Evolutionary conservation across 2,113 vertebrate genomes (phyloP).

Genomic region (Callithrix jacchus): DNA sequence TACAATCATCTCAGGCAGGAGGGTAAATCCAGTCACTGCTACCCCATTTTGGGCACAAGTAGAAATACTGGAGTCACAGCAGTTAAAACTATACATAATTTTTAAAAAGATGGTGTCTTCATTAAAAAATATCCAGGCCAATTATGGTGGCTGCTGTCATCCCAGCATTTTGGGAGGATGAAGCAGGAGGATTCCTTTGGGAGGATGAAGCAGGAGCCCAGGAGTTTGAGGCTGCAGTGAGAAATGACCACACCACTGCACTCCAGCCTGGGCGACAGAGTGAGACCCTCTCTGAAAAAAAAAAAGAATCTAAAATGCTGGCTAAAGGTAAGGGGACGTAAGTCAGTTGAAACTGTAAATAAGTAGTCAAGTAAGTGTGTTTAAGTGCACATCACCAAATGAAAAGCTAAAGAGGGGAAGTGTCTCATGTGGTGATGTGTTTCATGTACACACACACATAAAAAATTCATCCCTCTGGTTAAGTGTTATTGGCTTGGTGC

Average conservation of each 20-base stretch:
- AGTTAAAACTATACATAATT: not conserved
- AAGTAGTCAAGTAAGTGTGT: not conserved
- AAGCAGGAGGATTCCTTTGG: too few relatives aligned
- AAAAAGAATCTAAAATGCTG: not conserved
- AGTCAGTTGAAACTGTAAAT: not conserved
- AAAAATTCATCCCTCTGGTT: not conserved
- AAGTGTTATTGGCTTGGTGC: not conserved
- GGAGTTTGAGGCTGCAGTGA: too few relatives aligned
- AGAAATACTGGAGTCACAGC: not conserved
- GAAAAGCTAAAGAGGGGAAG: not conserved
- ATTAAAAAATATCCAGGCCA: not conserved
- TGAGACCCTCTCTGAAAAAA: too few relatives aligned
- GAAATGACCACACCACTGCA: too few relatives aligned
- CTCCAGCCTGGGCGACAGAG: too few relatives aligned
- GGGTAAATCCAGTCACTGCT: not conserved
- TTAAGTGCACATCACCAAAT: not conserved
- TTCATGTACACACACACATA: too few relatives aligned
- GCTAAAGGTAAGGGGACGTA: not conserved
- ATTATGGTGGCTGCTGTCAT: too few relatives aligned
- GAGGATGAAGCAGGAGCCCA: too few relatives aligned
- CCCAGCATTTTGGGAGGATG: too few relatives aligned
- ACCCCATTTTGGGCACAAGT: not conserved
- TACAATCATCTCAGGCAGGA: not conserved
- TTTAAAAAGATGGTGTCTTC: not conserved
- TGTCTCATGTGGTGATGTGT: accelerated